Base-by-base conservation (phyloP, 2,797 vertebrate genomes). In the Tachyglossus aculeatus region DNA sequence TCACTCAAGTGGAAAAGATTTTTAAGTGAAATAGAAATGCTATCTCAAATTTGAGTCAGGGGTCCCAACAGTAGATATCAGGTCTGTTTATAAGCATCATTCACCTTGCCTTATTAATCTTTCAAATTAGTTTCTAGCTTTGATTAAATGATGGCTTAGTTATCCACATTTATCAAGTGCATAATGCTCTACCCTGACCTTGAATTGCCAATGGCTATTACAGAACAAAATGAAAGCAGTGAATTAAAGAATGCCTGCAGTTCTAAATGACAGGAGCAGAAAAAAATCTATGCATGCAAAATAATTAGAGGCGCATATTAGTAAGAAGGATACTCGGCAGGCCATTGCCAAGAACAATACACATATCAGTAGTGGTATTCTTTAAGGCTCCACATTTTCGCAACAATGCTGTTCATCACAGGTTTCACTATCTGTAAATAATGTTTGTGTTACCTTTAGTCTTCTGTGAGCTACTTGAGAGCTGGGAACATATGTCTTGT, bases 391-490 rank as follows among this genome's bases (percentile, higher is more conserved):
- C 0, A 1, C 8, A 32, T 16, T 9, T n/a, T 18, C 41, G 24
- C 37, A 43, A 53, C 64, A 10, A 3, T 56, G 16, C 9, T 33
- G 5, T 43, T 43, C 29, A 10, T 9, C 24, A 44, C 69, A 51
- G 14, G 47, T 74, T 1, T 13, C 4, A 67, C 68, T 40, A 59
- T 36, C 74, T 74, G 56, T 43, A 6, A 34, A 18, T 47, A 32
- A 3, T 25, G 6, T 57, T 55, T 71, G 38, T 56, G 33, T 6
- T 25, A 83, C 5, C 13, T 52, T 70, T 71, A n/a, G 76, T 51
- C 43, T 6, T 31, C 38, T 4, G 12, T 19, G 1, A 25, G 19
- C 47, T n/a, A 32, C 3, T 33, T 51, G 47, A 0, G 0, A 36
- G 15, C 62, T 55, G 10, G n/a, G n/a, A 31, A 59, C 14, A 58